phyloP scores from a whole-genome alignment of 2,113 vertebrate genomes.

The Pao palembangensis region DNA sequence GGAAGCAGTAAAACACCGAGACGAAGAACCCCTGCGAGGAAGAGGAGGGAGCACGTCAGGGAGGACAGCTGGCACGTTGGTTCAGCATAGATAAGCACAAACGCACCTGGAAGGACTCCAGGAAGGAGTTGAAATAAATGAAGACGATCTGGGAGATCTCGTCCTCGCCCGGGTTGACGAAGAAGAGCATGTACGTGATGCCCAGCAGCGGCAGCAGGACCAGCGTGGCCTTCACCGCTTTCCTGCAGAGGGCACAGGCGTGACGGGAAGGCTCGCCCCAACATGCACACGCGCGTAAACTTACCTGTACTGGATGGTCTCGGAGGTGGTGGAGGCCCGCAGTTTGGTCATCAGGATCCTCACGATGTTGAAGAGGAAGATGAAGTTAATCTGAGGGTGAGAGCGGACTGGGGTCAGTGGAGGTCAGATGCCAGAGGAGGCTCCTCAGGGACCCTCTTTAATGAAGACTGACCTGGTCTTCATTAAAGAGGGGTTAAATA shows the following conservation, averaged over 20 bases:
- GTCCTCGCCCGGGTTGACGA: constrained; percentile 94
- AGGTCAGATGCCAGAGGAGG: too few species aligned
- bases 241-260: constrained; percentile 69
- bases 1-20: constrained; percentile 90
- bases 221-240: constrained; percentile 96
- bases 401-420: not conserved
- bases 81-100: too few species aligned
- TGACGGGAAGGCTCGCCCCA: not conserved
- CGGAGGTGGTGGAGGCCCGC: constrained; percentile 89
- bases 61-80: not conserved
- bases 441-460: too few species aligned
- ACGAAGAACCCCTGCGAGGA: constrained; percentile 86
- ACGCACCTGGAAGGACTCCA: constrained; percentile 95
- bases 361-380: constrained; percentile 96
- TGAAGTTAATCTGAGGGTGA: constrained; percentile 86
- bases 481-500: too few species aligned
- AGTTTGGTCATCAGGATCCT: constrained; percentile 96
- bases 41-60: constrained; percentile 36
- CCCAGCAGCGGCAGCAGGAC: constrained; percentile 95
- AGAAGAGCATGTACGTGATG: constrained; percentile 98
- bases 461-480: too few species aligned
- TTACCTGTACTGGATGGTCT: constrained; percentile 86
- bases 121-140: constrained; percentile 97
- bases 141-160: constrained; percentile 93
- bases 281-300: not conserved